Evolutionary conservation across 2,888 invertebrate species (phyloP), one percentile per base, ranked within the genome.

Genomic region (Aphidius colemani): DNA sequence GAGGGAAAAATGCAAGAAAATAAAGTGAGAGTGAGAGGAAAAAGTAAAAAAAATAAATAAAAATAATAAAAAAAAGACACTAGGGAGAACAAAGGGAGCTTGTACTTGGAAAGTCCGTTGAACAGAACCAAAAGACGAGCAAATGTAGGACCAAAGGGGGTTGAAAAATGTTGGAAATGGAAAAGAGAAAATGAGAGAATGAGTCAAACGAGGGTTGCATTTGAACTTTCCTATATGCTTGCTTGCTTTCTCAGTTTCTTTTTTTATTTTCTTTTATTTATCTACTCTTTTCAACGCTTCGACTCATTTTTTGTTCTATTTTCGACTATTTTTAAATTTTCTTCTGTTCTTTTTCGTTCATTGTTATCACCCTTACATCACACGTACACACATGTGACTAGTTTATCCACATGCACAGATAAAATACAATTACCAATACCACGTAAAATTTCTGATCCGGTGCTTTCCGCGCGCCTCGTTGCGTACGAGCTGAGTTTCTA

Each of bases 401-500:
- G 3, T 30, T 30, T 30, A 30, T 30, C 3, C 2, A 30, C 30
- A 30, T 30, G 3, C 30, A 30, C 30, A 30, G 30, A 30, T 30
- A 30, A 30, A 30, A 30, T 30, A 30, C 3, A 30, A 5, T 30
- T 30, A 30, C 30, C 5, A 30, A 30, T 30, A 30, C 30, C 30
- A 30, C 30, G 30, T 30, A 30, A 30, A 30, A 30, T 30, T 30
- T 30, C 30, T 30, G 30, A 30, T 30, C 43, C 51, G 44, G 53
- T 10, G 11, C 6, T 50, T 30, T 30, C 30, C 30, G 30, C 30
- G 30, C 30, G 30, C 30, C 30, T 30, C 30, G 30, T 30, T 30
- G 30, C 72, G 70, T 70, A 71, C 68, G 73, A 71, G 62, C 70
- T 68, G 73, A 79, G 78, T 79, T 81, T 80, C 77, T 80, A 81